Base-by-base conservation (phyloP, 2,113 vertebrate species). In the Dicerorhinus sumatrensis region DNA sequence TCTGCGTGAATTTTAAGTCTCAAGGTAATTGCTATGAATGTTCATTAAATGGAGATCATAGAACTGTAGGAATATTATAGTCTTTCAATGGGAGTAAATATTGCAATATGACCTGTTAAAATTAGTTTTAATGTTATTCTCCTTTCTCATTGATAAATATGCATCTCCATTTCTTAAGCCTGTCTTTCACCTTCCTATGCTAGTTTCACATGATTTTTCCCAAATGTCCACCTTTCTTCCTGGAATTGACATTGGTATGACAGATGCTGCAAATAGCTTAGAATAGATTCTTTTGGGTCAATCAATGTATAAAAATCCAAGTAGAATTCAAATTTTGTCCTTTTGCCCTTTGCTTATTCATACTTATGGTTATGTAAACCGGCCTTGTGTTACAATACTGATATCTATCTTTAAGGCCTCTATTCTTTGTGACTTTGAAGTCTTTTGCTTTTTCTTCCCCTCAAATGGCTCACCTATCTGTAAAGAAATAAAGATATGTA, bases 391-490 rank as follows among this genome's bases (percentile, higher is more conserved):
- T 67, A 54, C 4, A 76, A 31, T 63, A 46, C 33, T 81, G 27
- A 21, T 81, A 39, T 92, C 13, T 80, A 25, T 81, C 48, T 91
- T 0, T 36, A 33, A 42, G 14, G 3, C 25, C 81, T 36, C 29
- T 27, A 25, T 60, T 92, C 21, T 51, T 75, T 95, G n/a, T 86
- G n/a, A 95, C 42, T 80, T 88, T 77, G 46, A 89, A 93, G 16
- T n/a, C 27, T 63, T 39, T 62, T 56, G 5, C 14, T 16, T 83
- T 88, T 39, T 10, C 69, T 54, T 42, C 2, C 11, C 14, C 6
- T 46, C 11, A 81, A 72, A 33, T 85, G 60, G 60, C 20, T 95
- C 42, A 62, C 21, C 56, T 96, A 20, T 91, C 54, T 60, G 1
- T 54, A 94, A 96, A 79, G 18, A 81, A 93, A 75, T 31, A 58